A percentile compares a stretch with the other conserved stretches of the same genome.
Evolutionary conservation across 2,888 invertebrate species (phyloP).

Genomic region (Machimus rusticus): DNA sequence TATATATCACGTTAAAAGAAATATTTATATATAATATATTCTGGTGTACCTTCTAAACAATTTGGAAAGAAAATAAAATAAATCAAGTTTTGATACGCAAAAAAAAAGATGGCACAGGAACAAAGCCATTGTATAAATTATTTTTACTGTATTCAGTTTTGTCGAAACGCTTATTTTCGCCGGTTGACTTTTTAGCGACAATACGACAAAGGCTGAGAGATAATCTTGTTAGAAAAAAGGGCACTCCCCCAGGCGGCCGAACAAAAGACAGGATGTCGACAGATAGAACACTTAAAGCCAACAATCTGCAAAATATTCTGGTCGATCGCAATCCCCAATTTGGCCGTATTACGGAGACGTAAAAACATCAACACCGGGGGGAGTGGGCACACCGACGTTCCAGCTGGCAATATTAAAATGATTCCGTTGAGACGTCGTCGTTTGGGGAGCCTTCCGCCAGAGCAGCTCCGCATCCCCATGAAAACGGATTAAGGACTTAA

Average conservation of each 20-base stretch:
- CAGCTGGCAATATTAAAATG: constrained; percentile 9
- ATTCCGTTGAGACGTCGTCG: background rate
- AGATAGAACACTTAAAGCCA: background rate
- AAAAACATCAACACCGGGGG: constrained; percentile 11
- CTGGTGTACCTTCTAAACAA: too few species aligned
- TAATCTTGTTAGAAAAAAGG: background rate
- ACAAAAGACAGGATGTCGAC: background rate
- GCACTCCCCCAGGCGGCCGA: background rate
- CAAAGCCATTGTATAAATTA: background rate
- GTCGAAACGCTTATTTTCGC: background rate
- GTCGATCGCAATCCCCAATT: background rate
- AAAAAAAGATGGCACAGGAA: too few species aligned
- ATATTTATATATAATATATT: too few species aligned
- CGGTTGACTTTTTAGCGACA: background rate
- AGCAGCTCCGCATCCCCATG: background rate
- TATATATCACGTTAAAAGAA: too few species aligned
- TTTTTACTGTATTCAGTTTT: background rate
- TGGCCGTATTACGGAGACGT: background rate
- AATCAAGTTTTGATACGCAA: too few species aligned
- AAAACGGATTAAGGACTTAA: constrained; percentile 17
- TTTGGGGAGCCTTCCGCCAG: background rate
- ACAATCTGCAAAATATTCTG: background rate
- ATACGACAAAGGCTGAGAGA: background rate
- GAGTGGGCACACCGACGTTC: background rate
- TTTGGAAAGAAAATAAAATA: too few species aligned